These are phyloP conservation scores for Callionymus lyra DNA, from an alignment of 2,113 vertebrate genomes.

Conservation along the genomic window DNA sequence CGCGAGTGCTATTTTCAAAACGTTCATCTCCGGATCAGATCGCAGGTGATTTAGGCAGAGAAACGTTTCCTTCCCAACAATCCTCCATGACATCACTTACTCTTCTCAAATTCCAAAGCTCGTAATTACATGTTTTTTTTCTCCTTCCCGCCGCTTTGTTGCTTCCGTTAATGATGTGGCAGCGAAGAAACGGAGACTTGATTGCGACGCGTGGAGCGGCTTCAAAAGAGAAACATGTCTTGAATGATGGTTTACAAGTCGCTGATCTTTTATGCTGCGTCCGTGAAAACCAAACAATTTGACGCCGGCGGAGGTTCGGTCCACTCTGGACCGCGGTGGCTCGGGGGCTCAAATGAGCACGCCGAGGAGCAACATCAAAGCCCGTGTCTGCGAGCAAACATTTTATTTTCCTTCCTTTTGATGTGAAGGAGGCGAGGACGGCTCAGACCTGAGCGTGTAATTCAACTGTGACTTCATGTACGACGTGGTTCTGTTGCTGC, in stretches of 20 bases:
- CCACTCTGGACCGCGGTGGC: no score
- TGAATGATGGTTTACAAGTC: background rate
- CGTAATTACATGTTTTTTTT: conserved; percentile 43
- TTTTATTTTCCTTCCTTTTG: conserved; percentile 65
- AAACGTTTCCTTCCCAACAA: conserved; percentile 3
- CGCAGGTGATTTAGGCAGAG: background rate
- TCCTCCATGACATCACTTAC: conserved; percentile 25
- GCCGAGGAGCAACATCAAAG: no score
- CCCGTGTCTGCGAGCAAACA: no score
- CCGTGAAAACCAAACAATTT: background rate
- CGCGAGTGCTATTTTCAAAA: no score
- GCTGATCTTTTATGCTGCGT: no score
- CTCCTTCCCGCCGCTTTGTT: conserved; percentile 8
- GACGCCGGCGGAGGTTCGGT: no score
- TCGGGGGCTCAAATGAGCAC: no score
- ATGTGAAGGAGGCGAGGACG: conserved; percentile 50
- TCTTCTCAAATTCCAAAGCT: conserved; percentile 8
- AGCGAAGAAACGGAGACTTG: conserved; percentile 31
- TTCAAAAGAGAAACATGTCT: background rate
- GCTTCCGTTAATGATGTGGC: conserved; percentile 11
- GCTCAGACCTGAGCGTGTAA: conserved; percentile 46
- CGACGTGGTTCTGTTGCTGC: conserved; percentile 28
- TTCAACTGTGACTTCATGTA: conserved; percentile 56
- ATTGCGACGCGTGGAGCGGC: conserved; percentile 29
- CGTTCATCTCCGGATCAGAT: conserved; percentile 1